Percentiles rank a stretch among this genome's conserved stretches.
phyloP scores from a whole-genome alignment of 2,113 vertebrate genomes.

The Myotis lucifugus region DNA sequence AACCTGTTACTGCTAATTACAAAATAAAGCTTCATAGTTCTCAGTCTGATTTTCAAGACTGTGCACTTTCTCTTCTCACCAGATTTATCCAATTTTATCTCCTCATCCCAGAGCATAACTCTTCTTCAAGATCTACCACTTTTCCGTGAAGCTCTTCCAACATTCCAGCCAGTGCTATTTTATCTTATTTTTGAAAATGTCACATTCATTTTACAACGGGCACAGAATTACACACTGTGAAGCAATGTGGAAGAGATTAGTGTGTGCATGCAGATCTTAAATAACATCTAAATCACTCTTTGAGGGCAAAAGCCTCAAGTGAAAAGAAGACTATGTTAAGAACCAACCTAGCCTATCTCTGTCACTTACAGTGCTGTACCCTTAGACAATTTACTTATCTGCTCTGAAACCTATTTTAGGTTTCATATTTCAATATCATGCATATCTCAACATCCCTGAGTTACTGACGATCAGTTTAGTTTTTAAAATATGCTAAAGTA shows the following conservation, averaged over 20 bases:
- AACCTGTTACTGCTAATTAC: neutral
- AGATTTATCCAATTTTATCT: neutral
- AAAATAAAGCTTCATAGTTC: neutral
- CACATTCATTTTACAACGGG: neutral
- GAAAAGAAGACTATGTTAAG: neutral
- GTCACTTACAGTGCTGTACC: neutral
- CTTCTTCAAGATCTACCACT: neutral
- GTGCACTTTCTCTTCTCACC: neutral
- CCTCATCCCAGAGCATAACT: neutral
- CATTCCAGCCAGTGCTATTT: neutral
- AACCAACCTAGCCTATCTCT: neutral
- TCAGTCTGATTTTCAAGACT: neutral
- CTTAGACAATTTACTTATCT: conserved; percentile 1
- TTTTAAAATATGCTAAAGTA: neutral
- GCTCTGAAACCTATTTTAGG: neutral
- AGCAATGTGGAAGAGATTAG: neutral
- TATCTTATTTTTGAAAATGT: neutral
- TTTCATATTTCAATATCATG: neutral
- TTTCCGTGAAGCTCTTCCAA: neutral
- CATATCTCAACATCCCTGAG: neutral
- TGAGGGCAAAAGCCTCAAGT: conserved; percentile 7
- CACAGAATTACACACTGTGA: neutral
- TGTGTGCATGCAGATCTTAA: conserved; percentile 8
- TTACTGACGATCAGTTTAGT: neutral
- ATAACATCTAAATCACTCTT: neutral